A percentile compares a stretch with the other conserved stretches of the same genome.
phyloP scores from a whole-genome alignment of 2,113 vertebrate genomes.

The Grammomys dolichurus region DNA sequence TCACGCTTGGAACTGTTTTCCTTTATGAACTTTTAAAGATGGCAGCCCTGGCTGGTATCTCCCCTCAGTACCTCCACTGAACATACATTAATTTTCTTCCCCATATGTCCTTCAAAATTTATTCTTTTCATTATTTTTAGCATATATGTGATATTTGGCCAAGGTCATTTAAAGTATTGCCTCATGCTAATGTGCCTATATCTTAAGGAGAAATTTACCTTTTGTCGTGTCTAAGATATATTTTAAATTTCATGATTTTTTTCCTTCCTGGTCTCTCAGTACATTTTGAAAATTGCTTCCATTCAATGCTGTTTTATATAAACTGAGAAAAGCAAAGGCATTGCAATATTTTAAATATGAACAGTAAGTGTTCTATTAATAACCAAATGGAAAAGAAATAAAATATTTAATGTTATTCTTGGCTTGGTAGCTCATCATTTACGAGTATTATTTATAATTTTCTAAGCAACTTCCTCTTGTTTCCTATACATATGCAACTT shows the following conservation, averaged over 20 bases:
- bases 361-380: conserved; percentile 34
- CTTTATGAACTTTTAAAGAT: not conserved
- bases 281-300: not conserved
- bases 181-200: not conserved
- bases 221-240: not conserved
- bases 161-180: not conserved
- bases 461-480: not conserved
- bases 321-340: conserved; percentile 35
- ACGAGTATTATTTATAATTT: not conserved
- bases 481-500: conserved; percentile 25
- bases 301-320: not conserved
- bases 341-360: conserved; percentile 53
- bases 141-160: not conserved
- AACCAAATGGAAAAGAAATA: conserved; percentile 49
- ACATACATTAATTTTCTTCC: not conserved
- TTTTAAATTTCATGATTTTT: conserved; percentile 23
- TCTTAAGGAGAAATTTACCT: not conserved
- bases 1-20: not conserved
- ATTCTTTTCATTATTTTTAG: not conserved
- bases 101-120: not conserved
- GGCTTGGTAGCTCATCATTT: not conserved
- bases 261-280: not conserved
- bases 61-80: not conserved
- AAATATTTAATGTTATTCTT: conserved; percentile 27
- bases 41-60: not conserved